Evolutionary conservation across 2,113 vertebrate species (phyloP), one percentile per base, ranked within the genome.

Genomic region (Sterrhoptilus dennistouni): DNA sequence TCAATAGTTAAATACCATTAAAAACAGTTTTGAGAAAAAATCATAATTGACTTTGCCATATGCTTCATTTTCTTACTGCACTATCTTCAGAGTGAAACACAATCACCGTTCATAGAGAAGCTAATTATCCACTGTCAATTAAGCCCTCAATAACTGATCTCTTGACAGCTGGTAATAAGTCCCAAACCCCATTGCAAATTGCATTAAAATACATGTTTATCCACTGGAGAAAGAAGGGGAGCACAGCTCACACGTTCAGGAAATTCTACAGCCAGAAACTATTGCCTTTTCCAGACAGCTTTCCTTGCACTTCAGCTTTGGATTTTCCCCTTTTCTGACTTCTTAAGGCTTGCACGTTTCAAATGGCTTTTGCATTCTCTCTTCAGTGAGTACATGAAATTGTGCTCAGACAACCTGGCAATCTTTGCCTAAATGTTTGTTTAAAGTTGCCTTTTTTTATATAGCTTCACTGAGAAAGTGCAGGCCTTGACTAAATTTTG

Each of bases 11-110:
- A 97, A 95, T 93, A 92, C 70, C 74, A 95, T 96, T 96, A 89
- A 95, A 94, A 96, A 90, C 47, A 84, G 44, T 96, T 96, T 93
- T 90, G 82, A 95, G 85, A 70, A 94, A 95, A 96, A 91, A 95
- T 85, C 86, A 94, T 95, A 97, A 97, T 93, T 96, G 93, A 94
- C 96, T 97, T 89, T 90, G 87, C 96, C 96, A 96, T 97, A 96
- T 97, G 95, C 91, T 93, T 93, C 59, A 53, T 84, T 96, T 93
- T 93, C 87, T 83, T 85, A 60, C 68, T 79, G 33, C 56, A 24
- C 79, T 54, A 77, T 93, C 91, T 95, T 92, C 95, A 88, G 93
- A 94, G 66, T 87, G 85, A 92, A 93, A 86, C 93, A 95, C 93
- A 90, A 97, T 94, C 96, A 95, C 96, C 5, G 22, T 96, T 97